phyloP scores from a whole-genome alignment of 2,888 invertebrate genomes.

The Lobophora halterata region DNA sequence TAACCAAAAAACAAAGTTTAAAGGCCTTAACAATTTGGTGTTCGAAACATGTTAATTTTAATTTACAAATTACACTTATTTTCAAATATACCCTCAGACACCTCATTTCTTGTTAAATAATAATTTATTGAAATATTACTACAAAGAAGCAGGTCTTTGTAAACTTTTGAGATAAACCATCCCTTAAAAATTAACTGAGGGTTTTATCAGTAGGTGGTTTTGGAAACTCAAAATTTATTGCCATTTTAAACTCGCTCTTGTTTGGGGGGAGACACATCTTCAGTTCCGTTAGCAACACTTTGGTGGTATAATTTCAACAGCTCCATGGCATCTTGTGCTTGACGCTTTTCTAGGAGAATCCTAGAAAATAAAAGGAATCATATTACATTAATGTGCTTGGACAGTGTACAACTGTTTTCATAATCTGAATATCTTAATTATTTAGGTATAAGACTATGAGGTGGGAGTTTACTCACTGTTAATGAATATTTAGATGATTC shows the following conservation, averaged over 20 bases:
- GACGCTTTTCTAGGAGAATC: constrained; percentile 89
- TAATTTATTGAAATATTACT: constrained; percentile 12
- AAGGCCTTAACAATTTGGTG: constrained; percentile 72
- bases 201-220: constrained; percentile 48
- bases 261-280: constrained; percentile 71
- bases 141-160: constrained; percentile 48
- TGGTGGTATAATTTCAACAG: constrained; percentile 87
- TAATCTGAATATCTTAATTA: no score
- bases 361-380: constrained; percentile 59
- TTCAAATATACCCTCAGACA: constrained; percentile 31
- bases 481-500: constrained; percentile 1
- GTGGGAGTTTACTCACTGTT: no score
- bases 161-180: constrained; percentile 76
- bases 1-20: constrained; percentile 39
- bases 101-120: no score
- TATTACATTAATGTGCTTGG: constrained; percentile 1
- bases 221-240: constrained; percentile 22
- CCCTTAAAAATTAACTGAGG: constrained; percentile 67
- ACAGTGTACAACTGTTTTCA: no score
- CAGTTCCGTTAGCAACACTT: constrained; percentile 74
- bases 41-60: constrained; percentile 35
- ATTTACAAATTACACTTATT: constrained; percentile 19
- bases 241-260: constrained; percentile 66
- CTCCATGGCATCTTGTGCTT: constrained; percentile 93
- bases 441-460: no score